Conservation (phyloP, 2,113 vertebrate species). For the Halcyon malimbica region DNA sequence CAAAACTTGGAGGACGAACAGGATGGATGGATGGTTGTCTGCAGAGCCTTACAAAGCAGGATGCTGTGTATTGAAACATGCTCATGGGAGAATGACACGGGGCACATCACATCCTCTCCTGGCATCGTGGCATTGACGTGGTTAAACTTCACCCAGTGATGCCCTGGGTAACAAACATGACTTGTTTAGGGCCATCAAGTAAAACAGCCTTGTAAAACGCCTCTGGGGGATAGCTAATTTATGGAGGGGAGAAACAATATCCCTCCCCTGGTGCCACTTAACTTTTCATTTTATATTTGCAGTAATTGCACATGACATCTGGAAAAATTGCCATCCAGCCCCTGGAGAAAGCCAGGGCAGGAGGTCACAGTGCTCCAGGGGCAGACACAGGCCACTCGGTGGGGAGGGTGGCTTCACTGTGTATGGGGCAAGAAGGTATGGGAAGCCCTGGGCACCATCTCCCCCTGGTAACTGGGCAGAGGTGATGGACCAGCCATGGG, state of each 20-base stretch:
- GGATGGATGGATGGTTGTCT: not conserved
- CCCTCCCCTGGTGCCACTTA: conserved; percentile 34
- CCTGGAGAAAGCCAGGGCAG: not conserved
- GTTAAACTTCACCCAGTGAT: not conserved
- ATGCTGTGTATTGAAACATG: rapidly evolving
- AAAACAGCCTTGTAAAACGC: not conserved
- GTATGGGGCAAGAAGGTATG: rapidly evolving
- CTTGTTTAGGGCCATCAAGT: not conserved
- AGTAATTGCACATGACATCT: conserved; percentile 6
- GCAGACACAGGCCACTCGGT: not conserved
- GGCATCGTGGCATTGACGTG: rapidly evolving
- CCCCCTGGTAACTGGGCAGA: rapidly evolving
- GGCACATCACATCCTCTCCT: not conserved
- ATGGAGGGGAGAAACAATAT: conserved; percentile 10
- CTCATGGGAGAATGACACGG: rapidly evolving
- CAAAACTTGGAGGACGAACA: rapidly evolving
- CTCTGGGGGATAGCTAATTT: conserved; percentile 11
- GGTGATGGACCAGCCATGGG: rapidly evolving
- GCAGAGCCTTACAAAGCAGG: not conserved
- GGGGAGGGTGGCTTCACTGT: not conserved
- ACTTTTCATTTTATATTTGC: not conserved
- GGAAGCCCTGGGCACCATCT: not conserved
- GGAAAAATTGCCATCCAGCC: not conserved
- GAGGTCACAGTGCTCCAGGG: not conserved
- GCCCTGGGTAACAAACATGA: not conserved